Base-by-base conservation (phyloP, 2,888 invertebrate species). In the Tenthredo amoena region DNA sequence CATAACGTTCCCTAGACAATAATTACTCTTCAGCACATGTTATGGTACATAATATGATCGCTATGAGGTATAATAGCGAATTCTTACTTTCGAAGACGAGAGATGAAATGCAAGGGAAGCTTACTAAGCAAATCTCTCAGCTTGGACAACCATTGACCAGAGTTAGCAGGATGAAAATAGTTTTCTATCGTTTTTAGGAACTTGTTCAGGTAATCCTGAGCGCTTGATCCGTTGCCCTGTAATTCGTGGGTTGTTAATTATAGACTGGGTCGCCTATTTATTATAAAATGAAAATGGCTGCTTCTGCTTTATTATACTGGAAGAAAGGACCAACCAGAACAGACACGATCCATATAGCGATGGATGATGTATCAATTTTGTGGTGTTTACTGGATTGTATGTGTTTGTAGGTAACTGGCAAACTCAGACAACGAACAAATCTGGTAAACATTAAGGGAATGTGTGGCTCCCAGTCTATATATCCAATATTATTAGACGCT, bases 81-180 rank as follows among this genome's bases (percentile, higher is more conserved):
- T 84, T 87, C 89, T 90, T 90, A 94, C 94, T 91, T 92, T 86
- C 94, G 93, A 37, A 96, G 87, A 77, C 97, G 95, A 87, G 94
- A 93, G 0, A 96, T 94, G 90, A 98, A 96, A 89, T 95, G 95
- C 86, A 94, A 94, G 0, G 96, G 95, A n/a, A 98, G 94, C 90
- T 96, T 96, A 82, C 95, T 94, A 3, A 98, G 94, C 7, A 97
- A 93, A 85, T 96, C 96, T 85, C 96, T 95, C 0, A 97, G 94
- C 87, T 95, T 96, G 87, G 93, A 93, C 0, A 96, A 95, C 98
- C 98, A 99, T 74, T 96, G 93, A 40, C 98, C 99, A 58, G 95
- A 93, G 93, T 99, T 99, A 0, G 98, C 98, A 83, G 98, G 98
- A 94, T 99, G 97, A 89, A 97, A 96, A 93, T 98, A 99, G 5